Percentiles rank a stretch among this genome's conserved stretches.
Conservation (phyloP, 2,797 vertebrate species). For the Gymnoscopelus microlampas region DNA sequence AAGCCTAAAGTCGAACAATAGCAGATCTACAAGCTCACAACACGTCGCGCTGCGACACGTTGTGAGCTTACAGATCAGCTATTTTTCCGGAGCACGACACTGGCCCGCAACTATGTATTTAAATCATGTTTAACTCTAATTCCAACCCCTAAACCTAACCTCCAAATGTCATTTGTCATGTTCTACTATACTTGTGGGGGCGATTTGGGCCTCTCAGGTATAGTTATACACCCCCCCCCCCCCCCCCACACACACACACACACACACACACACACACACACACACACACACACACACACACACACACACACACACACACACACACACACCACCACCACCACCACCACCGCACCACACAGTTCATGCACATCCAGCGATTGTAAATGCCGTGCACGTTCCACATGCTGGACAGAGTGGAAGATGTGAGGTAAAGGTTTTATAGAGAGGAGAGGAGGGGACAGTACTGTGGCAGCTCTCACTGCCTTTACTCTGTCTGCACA, state of each 20-base stretch:
- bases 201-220: no score
- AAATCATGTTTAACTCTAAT: no score
- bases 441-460: background rate
- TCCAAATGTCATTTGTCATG: no score
- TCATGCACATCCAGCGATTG: constrained; percentile 38
- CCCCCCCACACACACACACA: background rate
- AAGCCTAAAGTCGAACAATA: no score
- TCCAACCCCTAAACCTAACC: no score
- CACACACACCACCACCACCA: background rate
- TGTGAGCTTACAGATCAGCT: no score
- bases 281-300: background rate
- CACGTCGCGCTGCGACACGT: no score
- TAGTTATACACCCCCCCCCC: background rate
- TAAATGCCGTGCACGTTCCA: constrained; percentile 37
- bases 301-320: constrained; percentile 14
- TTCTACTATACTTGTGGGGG: no score
- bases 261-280: no score
- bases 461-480: constrained; percentile 45
- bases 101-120: no score
- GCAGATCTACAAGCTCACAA: no score
- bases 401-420: constrained; percentile 57
- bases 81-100: no score
- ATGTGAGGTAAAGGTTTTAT: constrained; percentile 34
- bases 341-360: background rate
- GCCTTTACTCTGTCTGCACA: constrained; percentile 20